Evolutionary conservation across 1,140 invertebrate species (phyloP).

Genomic region (Ostrea denselamellosa): DNA sequence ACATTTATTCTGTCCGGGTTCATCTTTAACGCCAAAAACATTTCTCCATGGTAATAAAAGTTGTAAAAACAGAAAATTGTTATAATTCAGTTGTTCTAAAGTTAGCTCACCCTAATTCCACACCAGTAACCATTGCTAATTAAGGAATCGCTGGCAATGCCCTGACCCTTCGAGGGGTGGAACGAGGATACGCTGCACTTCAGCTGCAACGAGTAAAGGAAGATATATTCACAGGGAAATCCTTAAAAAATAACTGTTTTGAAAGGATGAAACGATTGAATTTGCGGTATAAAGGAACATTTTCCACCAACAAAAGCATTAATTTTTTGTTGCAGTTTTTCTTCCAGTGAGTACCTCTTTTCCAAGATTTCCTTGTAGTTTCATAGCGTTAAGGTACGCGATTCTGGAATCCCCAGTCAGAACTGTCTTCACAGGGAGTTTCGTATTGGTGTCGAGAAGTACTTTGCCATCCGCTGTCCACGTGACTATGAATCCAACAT

Average conservation of each 20-base stretch:
- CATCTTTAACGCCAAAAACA: background rate
- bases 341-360: conserved; percentile 39
- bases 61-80: background rate
- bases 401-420: conserved; percentile 48
- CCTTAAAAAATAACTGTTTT: background rate
- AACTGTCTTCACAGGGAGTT: background rate
- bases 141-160: conserved; percentile 34
- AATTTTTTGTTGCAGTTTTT: too few species aligned
- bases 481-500: conserved; percentile 57
- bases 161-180: conserved; percentile 20
- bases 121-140: conserved; percentile 52
- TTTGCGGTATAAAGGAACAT: too few species aligned
- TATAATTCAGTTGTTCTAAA: background rate
- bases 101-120: conserved; percentile 51
- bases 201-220: conserved; percentile 42
- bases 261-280: too few species aligned
- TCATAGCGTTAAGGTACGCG: conserved; percentile 48
- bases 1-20: conserved; percentile 25
- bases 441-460: conserved; percentile 39
- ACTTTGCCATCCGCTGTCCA: conserved; percentile 57
- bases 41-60: background rate
- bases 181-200: conserved; percentile 48
- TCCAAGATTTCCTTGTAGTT: conserved; percentile 51
- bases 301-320: too few species aligned
- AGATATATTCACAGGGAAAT: background rate